These are phyloP conservation scores for Nudaria mundana DNA, from an alignment of 2,888 invertebrate species.

Conservation along the genomic window DNA sequence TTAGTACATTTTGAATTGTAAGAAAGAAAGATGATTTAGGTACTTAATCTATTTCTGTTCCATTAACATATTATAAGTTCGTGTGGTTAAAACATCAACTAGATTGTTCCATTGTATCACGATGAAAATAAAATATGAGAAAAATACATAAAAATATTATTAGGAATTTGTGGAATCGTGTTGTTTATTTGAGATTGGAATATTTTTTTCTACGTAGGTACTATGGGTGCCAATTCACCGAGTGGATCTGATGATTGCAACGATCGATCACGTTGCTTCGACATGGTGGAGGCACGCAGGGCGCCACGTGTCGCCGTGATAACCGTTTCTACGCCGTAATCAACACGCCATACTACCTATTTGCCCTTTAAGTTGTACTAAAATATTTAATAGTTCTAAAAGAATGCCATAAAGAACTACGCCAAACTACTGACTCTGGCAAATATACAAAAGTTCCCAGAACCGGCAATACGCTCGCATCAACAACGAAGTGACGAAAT, in stretches of 20 bases:
- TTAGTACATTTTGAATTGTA: too few relatives aligned
- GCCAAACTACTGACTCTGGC: too few relatives aligned
- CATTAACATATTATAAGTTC: background rate
- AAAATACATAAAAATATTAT: too few relatives aligned
- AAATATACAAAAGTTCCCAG: too few relatives aligned
- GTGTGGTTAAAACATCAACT: background rate
- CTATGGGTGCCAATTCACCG: slow-evolving; percentile 18
- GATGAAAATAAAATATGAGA: too few relatives aligned
- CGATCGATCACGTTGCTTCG: slow-evolving; percentile 53
- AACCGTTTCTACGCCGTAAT: slow-evolving; percentile 52
- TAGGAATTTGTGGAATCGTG: slow-evolving; percentile 3
- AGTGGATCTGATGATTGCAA: slow-evolving; percentile 34
- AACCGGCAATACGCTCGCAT: too few relatives aligned
- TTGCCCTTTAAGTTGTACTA: slow-evolving; percentile 16
- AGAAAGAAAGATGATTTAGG: too few relatives aligned
- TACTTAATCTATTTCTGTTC: background rate
- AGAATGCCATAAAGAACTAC: too few relatives aligned
- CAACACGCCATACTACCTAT: slow-evolving; percentile 36
- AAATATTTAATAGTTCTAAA: too few relatives aligned
- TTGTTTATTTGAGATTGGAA: slow-evolving; percentile 12
- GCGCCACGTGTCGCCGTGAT: slow-evolving; percentile 54
- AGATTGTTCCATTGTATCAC: background rate
- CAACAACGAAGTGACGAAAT: too few relatives aligned
- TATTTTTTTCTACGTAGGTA: slow-evolving; percentile 14
- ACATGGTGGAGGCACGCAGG: slow-evolving; percentile 48